A percentile compares a stretch with the other conserved stretches of the same genome.
These are phyloP conservation scores for Paraplagusia blochii DNA, from an alignment of 2,113 vertebrate genomes.

Conservation along the genomic window DNA sequence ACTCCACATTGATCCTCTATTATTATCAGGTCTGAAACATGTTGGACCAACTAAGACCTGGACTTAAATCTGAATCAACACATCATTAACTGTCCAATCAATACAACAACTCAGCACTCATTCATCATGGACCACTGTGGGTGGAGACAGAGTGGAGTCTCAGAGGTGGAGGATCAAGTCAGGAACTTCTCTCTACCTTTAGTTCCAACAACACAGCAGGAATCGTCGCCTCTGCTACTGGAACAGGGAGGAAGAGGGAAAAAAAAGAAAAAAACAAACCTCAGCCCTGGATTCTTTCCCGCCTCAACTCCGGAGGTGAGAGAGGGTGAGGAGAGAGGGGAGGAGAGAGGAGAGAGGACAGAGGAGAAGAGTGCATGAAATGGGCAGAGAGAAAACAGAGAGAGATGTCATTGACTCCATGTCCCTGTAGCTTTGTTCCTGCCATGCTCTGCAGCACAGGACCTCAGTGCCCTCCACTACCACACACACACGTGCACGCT, in stretches of 20 bases:
- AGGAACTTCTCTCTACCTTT: conserved; percentile 18
- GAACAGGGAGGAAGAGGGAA: too few relatives aligned
- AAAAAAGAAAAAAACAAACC: background rate
- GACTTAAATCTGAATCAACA: too few relatives aligned
- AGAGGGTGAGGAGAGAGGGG: background rate
- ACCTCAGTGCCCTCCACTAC: conserved; percentile 48
- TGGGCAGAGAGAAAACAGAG: conserved; percentile 26
- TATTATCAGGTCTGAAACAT: too few relatives aligned
- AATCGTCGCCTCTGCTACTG: background rate
- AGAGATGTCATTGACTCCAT: conserved; percentile 66
- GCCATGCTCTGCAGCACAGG: conserved; percentile 69
- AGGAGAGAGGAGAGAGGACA: conserved; percentile 11
- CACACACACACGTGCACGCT: background rate
- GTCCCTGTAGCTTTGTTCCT: conserved; percentile 70
- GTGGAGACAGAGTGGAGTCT: too few relatives aligned
- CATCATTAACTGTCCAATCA: too few relatives aligned
- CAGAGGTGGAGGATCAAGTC: background rate
- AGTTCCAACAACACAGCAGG: conserved; percentile 13
- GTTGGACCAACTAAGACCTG: too few relatives aligned
- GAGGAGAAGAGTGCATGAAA: conserved; percentile 1
- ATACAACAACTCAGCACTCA: too few relatives aligned
- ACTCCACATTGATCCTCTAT: too few relatives aligned
- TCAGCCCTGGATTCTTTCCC: background rate
- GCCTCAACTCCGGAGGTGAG: conserved; percentile 6
- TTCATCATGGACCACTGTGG: too few relatives aligned